Conservation (phyloP, 2,797 vertebrate genomes). For the Aulostomus chinensis region DNA sequence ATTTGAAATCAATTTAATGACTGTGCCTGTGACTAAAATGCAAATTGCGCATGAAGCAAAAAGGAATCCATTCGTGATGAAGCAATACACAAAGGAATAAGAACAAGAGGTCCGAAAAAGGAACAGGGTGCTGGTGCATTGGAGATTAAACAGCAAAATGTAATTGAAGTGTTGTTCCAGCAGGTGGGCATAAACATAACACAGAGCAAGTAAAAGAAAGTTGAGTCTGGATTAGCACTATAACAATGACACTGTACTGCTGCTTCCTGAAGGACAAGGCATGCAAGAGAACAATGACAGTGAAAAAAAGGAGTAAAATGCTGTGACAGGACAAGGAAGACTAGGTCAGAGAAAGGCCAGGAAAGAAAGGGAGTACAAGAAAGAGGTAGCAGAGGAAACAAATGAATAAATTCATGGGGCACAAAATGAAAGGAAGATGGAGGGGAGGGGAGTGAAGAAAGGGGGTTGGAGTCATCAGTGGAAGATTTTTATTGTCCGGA, state of each 20-base stretch:
- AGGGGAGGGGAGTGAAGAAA: slow-evolving; percentile 65
- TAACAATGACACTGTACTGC: slow-evolving; percentile 61
- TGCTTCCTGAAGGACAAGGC: slow-evolving; percentile 53
- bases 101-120: slow-evolving; percentile 10
- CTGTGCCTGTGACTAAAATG: slow-evolving; percentile 77
- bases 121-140: slow-evolving; percentile 34
- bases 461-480: slow-evolving; percentile 79
- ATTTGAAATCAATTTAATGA: slow-evolving; percentile 79
- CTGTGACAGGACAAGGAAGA: slow-evolving; percentile 52
- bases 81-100: slow-evolving; percentile 21
- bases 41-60: slow-evolving; percentile 60
- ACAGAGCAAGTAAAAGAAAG: slow-evolving; percentile 32
- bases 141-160: slow-evolving; percentile 64
- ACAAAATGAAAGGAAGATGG: slow-evolving; percentile 76
- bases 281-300: slow-evolving; percentile 43
- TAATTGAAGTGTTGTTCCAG: slow-evolving; percentile 63
- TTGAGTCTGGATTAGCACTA: slow-evolving; percentile 20
- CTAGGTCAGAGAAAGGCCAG: slow-evolving; percentile 62
- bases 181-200: slow-evolving; percentile 51
- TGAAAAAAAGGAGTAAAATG: slow-evolving; percentile 30
- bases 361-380: slow-evolving; percentile 57
- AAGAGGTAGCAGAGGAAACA: slow-evolving; percentile 77
- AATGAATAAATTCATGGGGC: slow-evolving; percentile 82
- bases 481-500: slow-evolving; percentile 94
- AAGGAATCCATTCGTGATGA: slow-evolving; percentile 10